A percentile compares a stretch with the other conserved stretches of the same genome.
phyloP scores from a whole-genome alignment of 2,797 vertebrate species.

The Trematomus bernacchii region DNA sequence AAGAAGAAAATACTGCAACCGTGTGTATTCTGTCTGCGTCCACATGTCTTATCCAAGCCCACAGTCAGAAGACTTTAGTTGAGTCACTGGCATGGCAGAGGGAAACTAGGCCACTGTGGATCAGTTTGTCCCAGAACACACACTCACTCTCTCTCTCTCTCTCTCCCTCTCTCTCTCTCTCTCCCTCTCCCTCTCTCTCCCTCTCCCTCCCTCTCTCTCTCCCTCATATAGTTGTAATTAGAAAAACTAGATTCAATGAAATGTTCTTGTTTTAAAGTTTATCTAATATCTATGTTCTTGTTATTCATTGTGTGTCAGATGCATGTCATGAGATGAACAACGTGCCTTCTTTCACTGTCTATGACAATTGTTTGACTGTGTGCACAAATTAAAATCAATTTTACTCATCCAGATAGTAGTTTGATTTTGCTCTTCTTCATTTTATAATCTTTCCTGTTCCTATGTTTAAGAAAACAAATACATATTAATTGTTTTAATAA shows the following conservation, averaged over 20 bases:
- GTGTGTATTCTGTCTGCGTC: conserved; percentile 59
- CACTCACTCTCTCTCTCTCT: conserved; percentile 46
- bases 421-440: background rate
- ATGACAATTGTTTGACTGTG: conserved; percentile 14
- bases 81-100: conserved; percentile 75
- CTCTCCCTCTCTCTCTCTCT: conserved; percentile 32
- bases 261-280: background rate
- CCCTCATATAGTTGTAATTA: background rate
- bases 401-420: conserved; percentile 11
- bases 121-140: conserved; percentile 75
- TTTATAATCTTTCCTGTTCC: background rate
- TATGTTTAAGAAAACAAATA: background rate
- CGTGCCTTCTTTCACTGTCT: conserved; percentile 13
- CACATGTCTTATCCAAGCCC: conserved; percentile 65
- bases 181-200: too few species aligned
- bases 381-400: background rate
- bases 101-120: conserved; percentile 80
- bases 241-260: background rate
- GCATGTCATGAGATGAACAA: conserved; percentile 30
- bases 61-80: conserved; percentile 79
- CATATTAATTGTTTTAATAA: background rate
- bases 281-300: background rate
- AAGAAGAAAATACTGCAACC: conserved; percentile 37
- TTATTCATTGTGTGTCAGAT: conserved; percentile 12
- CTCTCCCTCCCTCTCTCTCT: background rate